Conservation (phyloP, 2,888 invertebrate genomes). For the Camponotus fellah region DNA sequence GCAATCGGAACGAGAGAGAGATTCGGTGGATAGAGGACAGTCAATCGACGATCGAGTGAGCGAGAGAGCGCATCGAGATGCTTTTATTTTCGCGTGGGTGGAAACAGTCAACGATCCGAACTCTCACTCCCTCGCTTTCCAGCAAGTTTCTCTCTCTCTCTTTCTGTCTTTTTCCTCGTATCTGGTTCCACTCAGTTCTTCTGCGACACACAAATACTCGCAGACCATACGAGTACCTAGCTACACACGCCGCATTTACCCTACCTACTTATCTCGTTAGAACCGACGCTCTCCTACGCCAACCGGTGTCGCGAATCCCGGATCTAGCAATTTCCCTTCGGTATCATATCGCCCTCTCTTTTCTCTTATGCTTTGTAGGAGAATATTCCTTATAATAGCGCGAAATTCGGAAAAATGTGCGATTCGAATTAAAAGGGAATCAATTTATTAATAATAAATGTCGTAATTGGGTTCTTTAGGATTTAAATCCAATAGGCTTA, state of each 20-base stretch:
- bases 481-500: slow-evolving; percentile 19
- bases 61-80: slow-evolving; percentile 56
- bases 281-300: slow-evolving; percentile 72
- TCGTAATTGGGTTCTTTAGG: slow-evolving; percentile 42
- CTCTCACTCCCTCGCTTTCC: slow-evolving; percentile 71
- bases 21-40: slow-evolving; percentile 33
- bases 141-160: slow-evolving; percentile 67
- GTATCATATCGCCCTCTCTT: background rate
- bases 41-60: slow-evolving; percentile 1
- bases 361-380: background rate
- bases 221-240: slow-evolving; percentile 3
- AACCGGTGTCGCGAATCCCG: slow-evolving; percentile 66
- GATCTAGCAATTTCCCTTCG: slow-evolving; percentile 64
- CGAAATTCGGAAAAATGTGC: slow-evolving; percentile 8
- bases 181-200: slow-evolving; percentile 50
- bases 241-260: slow-evolving; percentile 68
- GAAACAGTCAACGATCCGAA: slow-evolving; percentile 80
- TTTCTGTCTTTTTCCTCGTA: slow-evolving; percentile 40
- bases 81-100: slow-evolving; percentile 77
- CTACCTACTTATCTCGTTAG: slow-evolving; percentile 74
- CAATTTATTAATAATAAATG: slow-evolving; percentile 39
- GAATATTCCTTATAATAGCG: slow-evolving; percentile 11
- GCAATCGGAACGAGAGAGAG: slow-evolving; percentile 30
- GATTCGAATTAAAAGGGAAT: background rate
- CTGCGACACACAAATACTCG: slow-evolving; percentile 50